phyloP scores from a whole-genome alignment of 2,113 vertebrate genomes.

The Strigops habroptila region DNA sequence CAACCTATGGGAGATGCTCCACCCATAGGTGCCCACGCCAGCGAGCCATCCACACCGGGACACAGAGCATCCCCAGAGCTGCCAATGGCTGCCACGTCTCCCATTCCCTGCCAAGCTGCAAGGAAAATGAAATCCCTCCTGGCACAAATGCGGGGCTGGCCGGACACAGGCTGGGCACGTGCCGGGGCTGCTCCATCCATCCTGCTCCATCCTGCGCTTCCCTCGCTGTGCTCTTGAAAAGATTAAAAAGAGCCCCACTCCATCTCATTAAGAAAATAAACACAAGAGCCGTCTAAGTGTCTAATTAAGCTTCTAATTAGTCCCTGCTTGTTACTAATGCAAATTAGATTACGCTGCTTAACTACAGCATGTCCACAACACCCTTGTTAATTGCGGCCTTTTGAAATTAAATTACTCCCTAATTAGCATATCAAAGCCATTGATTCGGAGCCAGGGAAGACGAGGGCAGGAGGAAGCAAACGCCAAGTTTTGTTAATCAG shows the following conservation, averaged over 20 bases:
- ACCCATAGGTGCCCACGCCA: rapidly evolving
- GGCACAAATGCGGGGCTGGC: rapidly evolving
- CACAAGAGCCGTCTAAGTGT: slow-evolving; percentile 99
- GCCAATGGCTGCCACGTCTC: neutral
- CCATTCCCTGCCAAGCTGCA: neutral
- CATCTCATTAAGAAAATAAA: slow-evolving; percentile 99
- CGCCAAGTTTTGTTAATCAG: slow-evolving; percentile 99
- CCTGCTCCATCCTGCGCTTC: slow-evolving; percentile 16
- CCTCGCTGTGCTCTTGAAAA: slow-evolving; percentile 68
- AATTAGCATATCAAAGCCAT: slow-evolving; percentile 99
- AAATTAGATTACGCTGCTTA: slow-evolving; percentile 99
- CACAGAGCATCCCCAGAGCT: rapidly evolving
- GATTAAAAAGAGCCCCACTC: slow-evolving; percentile 79
- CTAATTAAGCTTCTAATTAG: slow-evolving; percentile 99
- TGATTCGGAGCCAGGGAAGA: slow-evolving; percentile 92
- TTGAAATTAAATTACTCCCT: slow-evolving; percentile 99
- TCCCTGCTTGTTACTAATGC: slow-evolving; percentile 99
- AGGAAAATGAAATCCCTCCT: neutral
- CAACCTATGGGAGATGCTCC: neutral
- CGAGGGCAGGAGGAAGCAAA: slow-evolving; percentile 89
- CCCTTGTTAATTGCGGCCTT: slow-evolving; percentile 99
- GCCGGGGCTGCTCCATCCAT: slow-evolving; percentile 10
- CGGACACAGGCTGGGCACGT: neutral
- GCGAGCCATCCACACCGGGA: neutral
- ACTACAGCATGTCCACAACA: slow-evolving; percentile 99